Evolutionary conservation across 2,113 vertebrate species (phyloP).

Genomic region (Oriolus oriolus): DNA sequence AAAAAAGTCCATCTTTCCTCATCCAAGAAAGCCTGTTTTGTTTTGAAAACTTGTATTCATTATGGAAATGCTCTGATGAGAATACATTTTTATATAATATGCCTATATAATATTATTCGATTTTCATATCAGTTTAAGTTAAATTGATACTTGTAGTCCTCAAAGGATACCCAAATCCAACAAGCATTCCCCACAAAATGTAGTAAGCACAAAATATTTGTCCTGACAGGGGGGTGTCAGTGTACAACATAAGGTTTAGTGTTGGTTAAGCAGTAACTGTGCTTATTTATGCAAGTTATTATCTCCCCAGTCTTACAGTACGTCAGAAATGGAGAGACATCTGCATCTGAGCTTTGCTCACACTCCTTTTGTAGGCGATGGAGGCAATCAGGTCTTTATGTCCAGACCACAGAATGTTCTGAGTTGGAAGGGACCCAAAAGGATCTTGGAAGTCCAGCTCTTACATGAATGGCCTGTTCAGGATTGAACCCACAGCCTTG

Average conservation of each 20-base stretch:
- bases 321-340: not conserved
- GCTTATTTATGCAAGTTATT: not conserved
- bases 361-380: fast-evolving
- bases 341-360: not conserved
- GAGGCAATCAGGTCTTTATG: not conserved
- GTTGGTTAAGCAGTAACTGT: not conserved
- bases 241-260: not conserved
- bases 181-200: not conserved
- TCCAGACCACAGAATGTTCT: not conserved
- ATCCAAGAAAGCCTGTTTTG: not conserved
- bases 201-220: not conserved
- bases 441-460: not conserved
- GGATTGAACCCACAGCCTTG: not conserved
- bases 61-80: not conserved
- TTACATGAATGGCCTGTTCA: fast-evolving
- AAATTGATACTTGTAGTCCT: not conserved
- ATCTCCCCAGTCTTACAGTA: not conserved
- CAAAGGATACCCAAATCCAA: not conserved
- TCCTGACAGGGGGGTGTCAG: not conserved
- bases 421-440: not conserved
- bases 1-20: not conserved
- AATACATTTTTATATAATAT: not conserved
- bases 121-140: not conserved
- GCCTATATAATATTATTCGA: not conserved
- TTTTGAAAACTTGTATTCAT: not conserved